Percentiles rank a stretch among this genome's conserved stretches.
phyloP scores from a whole-genome alignment of 2,888 invertebrate species.

The Eubasilissa splendida region DNA sequence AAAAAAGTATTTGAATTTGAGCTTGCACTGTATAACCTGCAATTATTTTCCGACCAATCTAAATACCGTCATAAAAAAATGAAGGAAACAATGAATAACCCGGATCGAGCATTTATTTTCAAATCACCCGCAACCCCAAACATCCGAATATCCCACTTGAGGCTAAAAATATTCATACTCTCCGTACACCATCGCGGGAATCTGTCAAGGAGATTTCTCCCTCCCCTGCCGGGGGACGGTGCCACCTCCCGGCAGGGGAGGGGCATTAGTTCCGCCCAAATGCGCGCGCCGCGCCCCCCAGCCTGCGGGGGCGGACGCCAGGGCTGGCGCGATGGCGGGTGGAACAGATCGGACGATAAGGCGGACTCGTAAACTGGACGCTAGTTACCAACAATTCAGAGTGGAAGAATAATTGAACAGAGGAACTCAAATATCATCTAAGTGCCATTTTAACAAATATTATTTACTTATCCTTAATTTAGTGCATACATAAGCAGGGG shows the following conservation, averaged over 20 bases:
- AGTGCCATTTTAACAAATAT: no score
- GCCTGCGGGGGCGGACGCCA: conserved; percentile 18
- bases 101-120: no score
- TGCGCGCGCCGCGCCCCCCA: conserved; percentile 47
- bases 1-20: no score
- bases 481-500: no score
- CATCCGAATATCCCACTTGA: conserved; percentile 5
- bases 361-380: background rate
- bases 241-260: conserved; percentile 42
- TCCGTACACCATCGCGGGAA: background rate
- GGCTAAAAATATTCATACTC: conserved; percentile 28
- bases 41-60: no score
- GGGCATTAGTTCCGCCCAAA: conserved; percentile 57
- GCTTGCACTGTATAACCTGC: no score
- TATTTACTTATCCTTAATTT: no score
- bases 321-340: background rate
- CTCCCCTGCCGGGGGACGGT: background rate
- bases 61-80: no score
- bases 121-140: conserved; percentile 1
- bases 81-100: no score
- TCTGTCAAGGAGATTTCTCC: background rate
- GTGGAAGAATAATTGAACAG: background rate
- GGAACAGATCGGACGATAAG: background rate
- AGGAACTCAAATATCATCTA: no score
- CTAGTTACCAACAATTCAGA: background rate